Percentiles rank a stretch among this genome's conserved stretches.
These are phyloP conservation scores for Diphyllodes magnificus DNA, from an alignment of 2,113 vertebrate genomes.

Conservation along the genomic window DNA sequence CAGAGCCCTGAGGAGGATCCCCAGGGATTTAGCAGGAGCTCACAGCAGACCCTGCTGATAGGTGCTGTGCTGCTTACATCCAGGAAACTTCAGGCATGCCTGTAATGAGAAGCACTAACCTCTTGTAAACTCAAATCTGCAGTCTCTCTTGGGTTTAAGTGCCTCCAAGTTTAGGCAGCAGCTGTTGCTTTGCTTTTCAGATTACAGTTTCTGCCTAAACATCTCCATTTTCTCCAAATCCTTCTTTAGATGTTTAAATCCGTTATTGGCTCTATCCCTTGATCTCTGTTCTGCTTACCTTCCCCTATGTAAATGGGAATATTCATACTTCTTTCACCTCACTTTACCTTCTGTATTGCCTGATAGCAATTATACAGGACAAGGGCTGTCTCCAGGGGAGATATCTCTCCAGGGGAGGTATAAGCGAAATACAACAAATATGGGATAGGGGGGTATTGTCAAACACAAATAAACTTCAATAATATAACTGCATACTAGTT, in stretches of 20 bases:
- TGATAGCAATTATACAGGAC: not conserved
- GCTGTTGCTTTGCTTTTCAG: slow-evolving; percentile 16
- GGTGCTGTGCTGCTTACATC: not conserved
- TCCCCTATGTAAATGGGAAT: not conserved
- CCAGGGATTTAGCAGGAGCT: not conserved
- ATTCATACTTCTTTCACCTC: not conserved
- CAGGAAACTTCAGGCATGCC: not conserved
- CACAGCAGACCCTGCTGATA: not conserved
- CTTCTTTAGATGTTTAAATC: not conserved
- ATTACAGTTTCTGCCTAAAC: not conserved
- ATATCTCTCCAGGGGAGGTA: not conserved
- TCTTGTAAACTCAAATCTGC: not conserved
- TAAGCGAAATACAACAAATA: not conserved
- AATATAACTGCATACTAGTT: not conserved
- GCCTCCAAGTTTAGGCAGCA: not conserved
- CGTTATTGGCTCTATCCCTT: not conserved
- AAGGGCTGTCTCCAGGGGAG: not conserved
- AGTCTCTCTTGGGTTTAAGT: not conserved
- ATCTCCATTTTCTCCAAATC: not conserved
- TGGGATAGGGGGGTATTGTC: not conserved
- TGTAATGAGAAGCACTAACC: not conserved
- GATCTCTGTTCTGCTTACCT: not conserved
- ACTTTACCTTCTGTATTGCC: not conserved
- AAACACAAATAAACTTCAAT: not conserved
- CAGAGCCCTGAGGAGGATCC: not conserved